phyloP scores from a whole-genome alignment of 2,797 vertebrate genomes.

The Bovichtus variegatus region DNA sequence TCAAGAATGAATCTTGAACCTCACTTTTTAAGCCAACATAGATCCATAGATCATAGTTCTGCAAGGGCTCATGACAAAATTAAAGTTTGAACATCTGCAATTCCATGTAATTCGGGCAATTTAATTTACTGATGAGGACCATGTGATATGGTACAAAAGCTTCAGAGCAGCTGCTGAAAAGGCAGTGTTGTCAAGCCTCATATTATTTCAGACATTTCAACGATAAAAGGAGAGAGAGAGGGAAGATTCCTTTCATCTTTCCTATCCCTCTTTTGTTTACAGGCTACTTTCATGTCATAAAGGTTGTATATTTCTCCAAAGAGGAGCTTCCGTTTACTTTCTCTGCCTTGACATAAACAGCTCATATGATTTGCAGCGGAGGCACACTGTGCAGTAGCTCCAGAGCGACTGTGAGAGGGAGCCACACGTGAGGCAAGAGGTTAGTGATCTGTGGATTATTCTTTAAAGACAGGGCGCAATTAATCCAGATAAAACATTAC shows the following conservation, averaged over 20 bases:
- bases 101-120: too few species aligned
- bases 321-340: conserved; percentile 9
- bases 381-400: background rate
- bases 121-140: background rate
- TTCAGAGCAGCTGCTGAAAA: too few species aligned
- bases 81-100: background rate
- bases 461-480: conserved; percentile 2
- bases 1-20: background rate
- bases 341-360: conserved; percentile 1
- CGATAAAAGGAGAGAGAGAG: background rate
- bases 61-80: background rate
- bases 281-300: background rate
- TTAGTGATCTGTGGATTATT: background rate
- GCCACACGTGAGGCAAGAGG: background rate
- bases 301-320: background rate
- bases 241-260: background rate
- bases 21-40: background rate
- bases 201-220: conserved; percentile 4
- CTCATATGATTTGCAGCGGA: background rate
- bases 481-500: conserved; percentile 19
- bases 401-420: background rate
- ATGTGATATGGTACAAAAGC: background rate
- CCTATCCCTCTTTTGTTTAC: background rate
- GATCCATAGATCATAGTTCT: background rate
- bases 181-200: background rate